Conservation (phyloP, 2,797 vertebrate species). For the Pseudochromis fuscus region DNA sequence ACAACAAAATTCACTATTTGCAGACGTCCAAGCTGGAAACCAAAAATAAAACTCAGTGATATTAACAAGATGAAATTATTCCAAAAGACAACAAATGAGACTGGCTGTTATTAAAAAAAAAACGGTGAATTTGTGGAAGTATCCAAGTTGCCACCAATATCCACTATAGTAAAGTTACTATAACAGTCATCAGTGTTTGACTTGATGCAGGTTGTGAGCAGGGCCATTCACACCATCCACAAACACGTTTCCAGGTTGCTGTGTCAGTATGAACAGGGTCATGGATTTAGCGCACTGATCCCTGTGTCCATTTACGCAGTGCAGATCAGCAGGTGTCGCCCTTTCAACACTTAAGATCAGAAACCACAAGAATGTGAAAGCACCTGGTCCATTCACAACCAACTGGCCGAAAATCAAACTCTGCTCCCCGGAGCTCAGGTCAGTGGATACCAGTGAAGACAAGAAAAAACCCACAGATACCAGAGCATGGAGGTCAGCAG, state of each 20-base stretch:
- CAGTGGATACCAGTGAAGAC: slow-evolving; percentile 6
- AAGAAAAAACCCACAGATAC: slow-evolving; percentile 23
- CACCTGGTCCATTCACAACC: slow-evolving; percentile 21
- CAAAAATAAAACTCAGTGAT: background rate
- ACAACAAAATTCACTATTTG: slow-evolving; percentile 1
- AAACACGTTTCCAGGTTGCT: slow-evolving; percentile 4
- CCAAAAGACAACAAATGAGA: background rate
- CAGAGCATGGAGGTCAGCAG: slow-evolving; percentile 14
- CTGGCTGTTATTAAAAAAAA: background rate
- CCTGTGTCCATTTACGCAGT: background rate
- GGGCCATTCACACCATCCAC: background rate
- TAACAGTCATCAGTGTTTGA: background rate
- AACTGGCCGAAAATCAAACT: slow-evolving; percentile 8
- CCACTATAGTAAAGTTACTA: background rate
- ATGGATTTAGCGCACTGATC: background rate
- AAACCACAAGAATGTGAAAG: slow-evolving; percentile 9
- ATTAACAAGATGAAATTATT: background rate
- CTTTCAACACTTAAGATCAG: slow-evolving; percentile 10
- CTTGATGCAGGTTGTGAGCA: background rate
- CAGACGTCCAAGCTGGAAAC: slow-evolving; percentile 1
- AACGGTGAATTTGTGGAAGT: background rate
- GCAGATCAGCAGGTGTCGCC: slow-evolving; percentile 2
- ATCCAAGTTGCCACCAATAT: background rate
- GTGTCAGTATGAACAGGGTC: background rate
- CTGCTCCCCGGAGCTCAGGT: slow-evolving; percentile 21